These are phyloP conservation scores for Sarcophilus harrisii DNA, from an alignment of 2,797 vertebrate species.

Conservation along the genomic window DNA sequence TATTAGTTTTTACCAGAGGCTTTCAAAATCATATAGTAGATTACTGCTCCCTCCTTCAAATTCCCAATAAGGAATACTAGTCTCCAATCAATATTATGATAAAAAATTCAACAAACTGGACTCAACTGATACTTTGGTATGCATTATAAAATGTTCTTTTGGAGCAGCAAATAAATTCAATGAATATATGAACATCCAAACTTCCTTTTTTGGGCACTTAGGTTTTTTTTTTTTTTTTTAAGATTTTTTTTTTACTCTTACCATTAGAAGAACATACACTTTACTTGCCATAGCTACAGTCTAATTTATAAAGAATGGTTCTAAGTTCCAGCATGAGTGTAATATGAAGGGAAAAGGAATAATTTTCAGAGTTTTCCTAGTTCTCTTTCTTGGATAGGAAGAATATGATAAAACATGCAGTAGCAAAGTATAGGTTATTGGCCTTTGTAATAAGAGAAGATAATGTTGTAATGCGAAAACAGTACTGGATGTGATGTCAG, in stretches of 20 bases:
- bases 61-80: slow-evolving; percentile 9
- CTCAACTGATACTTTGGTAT: slow-evolving; percentile 11
- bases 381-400: not conserved
- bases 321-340: not conserved
- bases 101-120: slow-evolving; percentile 46
- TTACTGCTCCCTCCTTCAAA: not conserved
- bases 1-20: slow-evolving; percentile 38
- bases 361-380: not conserved
- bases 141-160: not conserved
- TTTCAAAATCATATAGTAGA: slow-evolving; percentile 11
- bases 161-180: slow-evolving; percentile 42
- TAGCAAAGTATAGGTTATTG: not conserved
- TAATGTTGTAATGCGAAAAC: not conserved
- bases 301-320: not conserved
- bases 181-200: slow-evolving; percentile 9
- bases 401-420: not conserved
- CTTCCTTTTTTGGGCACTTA: not conserved
- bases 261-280: too few relatives aligned
- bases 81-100: slow-evolving; percentile 39
- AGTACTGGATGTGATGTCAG: not conserved
- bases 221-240: too few relatives aligned
- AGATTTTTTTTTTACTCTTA: not conserved
- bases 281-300: not conserved
- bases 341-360: not conserved
- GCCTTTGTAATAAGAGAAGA: not conserved